phyloP scores from a whole-genome alignment of 2,113 vertebrate genomes.

The Hystrix cristata region DNA sequence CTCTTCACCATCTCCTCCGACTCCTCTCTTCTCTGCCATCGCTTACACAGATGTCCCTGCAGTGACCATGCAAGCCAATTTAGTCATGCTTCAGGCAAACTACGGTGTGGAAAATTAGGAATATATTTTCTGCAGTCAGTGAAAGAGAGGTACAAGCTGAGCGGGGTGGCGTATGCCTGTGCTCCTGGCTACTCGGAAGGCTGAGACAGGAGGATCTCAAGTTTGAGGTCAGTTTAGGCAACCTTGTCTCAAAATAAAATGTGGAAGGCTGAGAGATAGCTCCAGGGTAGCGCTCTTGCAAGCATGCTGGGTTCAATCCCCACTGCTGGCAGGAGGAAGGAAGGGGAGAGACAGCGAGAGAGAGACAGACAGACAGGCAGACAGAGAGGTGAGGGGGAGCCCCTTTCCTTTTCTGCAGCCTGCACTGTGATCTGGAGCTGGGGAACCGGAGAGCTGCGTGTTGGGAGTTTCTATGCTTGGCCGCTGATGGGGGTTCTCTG shows the following conservation, averaged over 20 bases:
- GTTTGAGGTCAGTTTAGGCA: background rate
- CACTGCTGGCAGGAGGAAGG: too few relatives aligned
- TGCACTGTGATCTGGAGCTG: too few relatives aligned
- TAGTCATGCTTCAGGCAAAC: background rate
- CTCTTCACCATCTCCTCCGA: background rate
- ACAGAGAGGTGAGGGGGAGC: too few relatives aligned
- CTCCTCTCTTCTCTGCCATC: background rate
- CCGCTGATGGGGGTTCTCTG: too few relatives aligned
- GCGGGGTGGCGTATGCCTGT: background rate
- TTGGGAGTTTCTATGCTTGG: too few relatives aligned
- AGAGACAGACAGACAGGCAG: too few relatives aligned
- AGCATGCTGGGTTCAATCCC: background rate
- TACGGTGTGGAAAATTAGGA: background rate
- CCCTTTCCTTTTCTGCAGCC: too few relatives aligned
- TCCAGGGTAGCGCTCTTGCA: background rate
- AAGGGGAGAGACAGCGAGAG: too few relatives aligned
- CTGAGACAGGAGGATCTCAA: background rate
- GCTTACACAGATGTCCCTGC: background rate
- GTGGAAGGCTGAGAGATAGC: background rate
- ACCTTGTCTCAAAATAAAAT: background rate
- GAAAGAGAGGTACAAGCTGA: background rate
- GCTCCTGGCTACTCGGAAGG: background rate
- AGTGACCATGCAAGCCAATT: background rate
- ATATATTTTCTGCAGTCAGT: background rate
- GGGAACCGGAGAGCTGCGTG: too few relatives aligned